Conservation (phyloP, 1,140 invertebrate genomes). For the Hypothenemus hampei region DNA sequence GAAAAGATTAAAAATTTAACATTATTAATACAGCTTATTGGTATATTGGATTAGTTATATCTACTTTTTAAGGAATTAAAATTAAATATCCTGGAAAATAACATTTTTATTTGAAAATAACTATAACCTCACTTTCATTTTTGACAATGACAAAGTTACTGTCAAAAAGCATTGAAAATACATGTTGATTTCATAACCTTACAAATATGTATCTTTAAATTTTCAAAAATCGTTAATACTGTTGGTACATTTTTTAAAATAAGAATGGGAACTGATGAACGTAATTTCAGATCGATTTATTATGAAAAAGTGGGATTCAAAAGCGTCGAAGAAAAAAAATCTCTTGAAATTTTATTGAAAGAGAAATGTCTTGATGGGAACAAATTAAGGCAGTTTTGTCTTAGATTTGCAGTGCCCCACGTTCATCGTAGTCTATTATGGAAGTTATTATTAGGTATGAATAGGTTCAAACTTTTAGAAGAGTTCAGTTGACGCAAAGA, state of each 20-base stretch:
- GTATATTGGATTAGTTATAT: neutral
- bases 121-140: no score
- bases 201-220: no score
- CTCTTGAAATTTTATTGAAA: conserved; percentile 84
- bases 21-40: neutral
- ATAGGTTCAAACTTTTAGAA: no score
- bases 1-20: conserved; percentile 4
- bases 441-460: conserved; percentile 74
- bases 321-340: conserved; percentile 88
- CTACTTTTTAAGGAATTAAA: conserved; percentile 11
- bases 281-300: conserved; percentile 87
- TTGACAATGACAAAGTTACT: no score
- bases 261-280: conserved; percentile 57
- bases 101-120: no score
- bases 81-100: conserved; percentile 8
- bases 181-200: no score
- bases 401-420: conserved; percentile 75
- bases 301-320: conserved; percentile 84
- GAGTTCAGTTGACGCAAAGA: neutral
- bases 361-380: conserved; percentile 76
- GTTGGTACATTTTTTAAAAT: no score
- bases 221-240: no score
- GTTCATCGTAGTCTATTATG: conserved; percentile 77
- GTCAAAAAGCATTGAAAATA: no score
- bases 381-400: conserved; percentile 80